Percentiles rank a stretch among this genome's conserved stretches.
phyloP scores from a whole-genome alignment of 2,888 invertebrate species.

The Argyresthia goedartella region DNA sequence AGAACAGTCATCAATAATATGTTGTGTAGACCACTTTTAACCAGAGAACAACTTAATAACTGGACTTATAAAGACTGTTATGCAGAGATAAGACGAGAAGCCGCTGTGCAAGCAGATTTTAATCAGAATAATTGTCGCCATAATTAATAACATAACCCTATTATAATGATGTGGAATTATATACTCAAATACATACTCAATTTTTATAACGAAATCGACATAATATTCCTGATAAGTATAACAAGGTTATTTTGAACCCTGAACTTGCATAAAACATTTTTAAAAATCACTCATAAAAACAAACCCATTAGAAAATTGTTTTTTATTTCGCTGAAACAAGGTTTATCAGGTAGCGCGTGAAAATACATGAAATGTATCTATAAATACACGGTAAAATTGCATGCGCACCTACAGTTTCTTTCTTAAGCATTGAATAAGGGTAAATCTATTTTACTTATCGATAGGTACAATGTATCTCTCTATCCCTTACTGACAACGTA shows the following conservation, averaged over 20 bases:
- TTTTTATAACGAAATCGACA: neutral
- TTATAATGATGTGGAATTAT: neutral
- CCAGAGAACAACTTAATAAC: no score
- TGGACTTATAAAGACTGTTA: no score
- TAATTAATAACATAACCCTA: no score
- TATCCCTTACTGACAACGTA: no score
- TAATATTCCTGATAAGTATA: neutral
- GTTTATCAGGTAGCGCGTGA: slow-evolving; percentile 1
- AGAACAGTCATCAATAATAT: no score
- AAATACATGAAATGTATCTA: neutral
- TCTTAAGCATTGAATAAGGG: neutral
- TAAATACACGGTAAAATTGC: neutral
- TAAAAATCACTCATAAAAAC: neutral
- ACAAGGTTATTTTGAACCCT: slow-evolving; percentile 1
- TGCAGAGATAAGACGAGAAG: no score
- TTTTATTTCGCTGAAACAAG: neutral
- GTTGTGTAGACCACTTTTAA: no score
- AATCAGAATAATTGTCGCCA: no score
- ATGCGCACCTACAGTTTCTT: neutral
- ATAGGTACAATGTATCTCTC: neutral
- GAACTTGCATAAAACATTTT: neutral
- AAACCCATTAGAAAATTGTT: neutral
- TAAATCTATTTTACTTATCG: neutral
- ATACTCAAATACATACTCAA: neutral
- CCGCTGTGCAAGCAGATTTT: no score